These are phyloP conservation scores for Byasa hedistus DNA, from an alignment of 2,888 invertebrate species.

Conservation along the genomic window DNA sequence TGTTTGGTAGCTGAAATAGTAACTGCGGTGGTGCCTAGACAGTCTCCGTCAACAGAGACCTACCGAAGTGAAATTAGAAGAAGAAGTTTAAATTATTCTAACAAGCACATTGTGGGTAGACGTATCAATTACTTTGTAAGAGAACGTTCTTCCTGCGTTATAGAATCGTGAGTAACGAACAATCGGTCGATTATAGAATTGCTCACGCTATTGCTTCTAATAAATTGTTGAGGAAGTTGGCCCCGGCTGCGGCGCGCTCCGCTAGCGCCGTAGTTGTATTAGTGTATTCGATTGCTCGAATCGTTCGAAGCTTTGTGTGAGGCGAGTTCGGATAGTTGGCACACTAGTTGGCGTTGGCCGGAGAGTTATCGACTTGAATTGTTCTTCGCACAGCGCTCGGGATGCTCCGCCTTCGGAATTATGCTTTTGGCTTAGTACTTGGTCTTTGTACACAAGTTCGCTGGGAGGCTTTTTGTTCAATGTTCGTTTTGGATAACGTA, in stretches of 20 bases:
- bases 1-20: no score
- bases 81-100: no score
- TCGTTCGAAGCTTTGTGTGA: slow-evolving; percentile 33
- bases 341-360: slow-evolving; percentile 27
- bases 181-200: slow-evolving; percentile 21
- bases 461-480: slow-evolving; percentile 1
- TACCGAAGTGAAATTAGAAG: no score
- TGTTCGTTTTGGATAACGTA: background rate
- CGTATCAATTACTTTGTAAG: no score
- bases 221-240: slow-evolving; percentile 43
- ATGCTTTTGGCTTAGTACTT: slow-evolving; percentile 21
- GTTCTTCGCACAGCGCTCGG: slow-evolving; percentile 36
- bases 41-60: no score
- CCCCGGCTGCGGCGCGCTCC: slow-evolving; percentile 29
- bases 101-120: no score
- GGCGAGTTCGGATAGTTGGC: slow-evolving; percentile 38
- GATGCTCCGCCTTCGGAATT: slow-evolving; percentile 33
- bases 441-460: slow-evolving; percentile 13
- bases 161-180: background rate
- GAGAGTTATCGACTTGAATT: slow-evolving; percentile 45
- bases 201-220: slow-evolving; percentile 33
- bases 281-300: slow-evolving; percentile 41
- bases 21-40: no score
- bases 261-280: slow-evolving; percentile 27
- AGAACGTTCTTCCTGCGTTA: background rate